Base-by-base conservation (phyloP, 35 echinoderm and acorn worm genomes). In the Nesometra sesokonis region DNA sequence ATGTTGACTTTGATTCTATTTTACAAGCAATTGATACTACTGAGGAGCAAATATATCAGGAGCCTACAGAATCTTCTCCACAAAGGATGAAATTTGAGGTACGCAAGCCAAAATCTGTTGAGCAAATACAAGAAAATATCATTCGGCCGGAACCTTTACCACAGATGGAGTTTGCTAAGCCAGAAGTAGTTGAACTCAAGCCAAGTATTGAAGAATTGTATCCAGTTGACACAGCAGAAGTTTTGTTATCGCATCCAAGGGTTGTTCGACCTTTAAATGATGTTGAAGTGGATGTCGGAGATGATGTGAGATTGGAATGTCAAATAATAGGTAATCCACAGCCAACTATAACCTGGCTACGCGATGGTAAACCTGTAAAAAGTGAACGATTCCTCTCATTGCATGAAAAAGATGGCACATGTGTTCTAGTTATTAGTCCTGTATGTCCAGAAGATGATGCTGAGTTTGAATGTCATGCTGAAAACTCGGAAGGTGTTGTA, bases 381-480 rank as follows among this genome's bases (percentile, higher is more conserved):
- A 85, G 83, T 77, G 91, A 97, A 19, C 43, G 86, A 82, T 97
- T 87, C 40, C 47, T 86, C n/a, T 88, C 88, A 7, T 86, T 86
- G 34, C 46, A 85, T 86, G 82, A 88, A 78, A 77, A 78, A 77
- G 91, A 97, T 91, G 94, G 94, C 17, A 97, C 88, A 38, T 90
- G 85, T 83, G 85, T 87, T 46, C 86, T 97, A n/a, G 30, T 92
- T 19, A 97, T 97, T 30, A 90, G 85, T 46, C 86, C 88, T 37
- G 91, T 97, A 32, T 81, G 82, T n/a, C 67, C 90, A 30, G 91
- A 97, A 34, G 94, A 92, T 92, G 91, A 88, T 78, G 87, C 91
- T 80, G 91, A 92, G 36, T 92, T 92, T 88, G 86, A 88, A 88
- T 88, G 86, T 84, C 33, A 84, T 77, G 86, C 37, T 40, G 87